Evolutionary conservation across 2,888 invertebrate species (phyloP).

Genomic region (Tenthredo mesomela): DNA sequence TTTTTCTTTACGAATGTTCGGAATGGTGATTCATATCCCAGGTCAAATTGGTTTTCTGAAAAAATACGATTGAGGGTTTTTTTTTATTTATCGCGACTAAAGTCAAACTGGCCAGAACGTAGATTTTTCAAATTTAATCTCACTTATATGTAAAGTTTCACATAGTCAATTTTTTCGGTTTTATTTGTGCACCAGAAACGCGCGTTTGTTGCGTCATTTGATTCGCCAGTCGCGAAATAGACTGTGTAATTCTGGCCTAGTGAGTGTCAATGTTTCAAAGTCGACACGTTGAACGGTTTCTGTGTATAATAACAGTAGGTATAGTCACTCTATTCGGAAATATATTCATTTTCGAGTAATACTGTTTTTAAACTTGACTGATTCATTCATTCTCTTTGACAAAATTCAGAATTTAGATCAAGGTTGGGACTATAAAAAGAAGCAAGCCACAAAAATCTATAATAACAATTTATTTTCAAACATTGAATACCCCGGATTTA

Average conservation of each 20-base stretch:
- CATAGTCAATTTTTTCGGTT: background rate
- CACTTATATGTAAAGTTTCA: background rate
- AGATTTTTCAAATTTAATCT: background rate
- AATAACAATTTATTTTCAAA: background rate
- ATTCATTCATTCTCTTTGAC: background rate
- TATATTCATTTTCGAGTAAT: background rate
- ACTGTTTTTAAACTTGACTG: background rate
- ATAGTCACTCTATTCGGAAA: background rate
- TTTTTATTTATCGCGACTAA: background rate
- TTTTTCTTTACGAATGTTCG: background rate
- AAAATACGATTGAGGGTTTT: background rate
- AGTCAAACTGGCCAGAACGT: background rate
- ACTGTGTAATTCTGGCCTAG: background rate
- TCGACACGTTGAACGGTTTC: background rate
- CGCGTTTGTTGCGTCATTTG: background rate
- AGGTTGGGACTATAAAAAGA: background rate
- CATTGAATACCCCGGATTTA: background rate
- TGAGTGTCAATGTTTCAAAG: conserved; percentile 3
- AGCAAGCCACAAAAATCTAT: background rate
- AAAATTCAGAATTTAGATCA: background rate
- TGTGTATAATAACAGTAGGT: background rate
- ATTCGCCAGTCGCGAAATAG: background rate
- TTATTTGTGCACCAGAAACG: background rate
- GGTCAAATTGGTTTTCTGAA: background rate
- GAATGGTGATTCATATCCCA: background rate